Conservation (phyloP, 2,888 invertebrate genomes). For the Calameuta idolon region DNA sequence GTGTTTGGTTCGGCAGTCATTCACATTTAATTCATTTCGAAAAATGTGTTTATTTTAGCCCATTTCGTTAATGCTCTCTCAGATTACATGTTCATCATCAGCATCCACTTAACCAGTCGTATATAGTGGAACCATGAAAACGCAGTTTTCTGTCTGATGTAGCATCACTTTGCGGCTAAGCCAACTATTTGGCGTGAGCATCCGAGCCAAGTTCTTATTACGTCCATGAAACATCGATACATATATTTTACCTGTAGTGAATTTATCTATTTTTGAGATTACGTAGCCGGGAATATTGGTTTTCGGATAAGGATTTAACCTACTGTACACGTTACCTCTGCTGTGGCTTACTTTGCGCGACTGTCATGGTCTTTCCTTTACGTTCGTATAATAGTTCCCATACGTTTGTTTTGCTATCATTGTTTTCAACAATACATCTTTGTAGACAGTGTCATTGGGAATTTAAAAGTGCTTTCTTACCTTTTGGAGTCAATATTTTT, state of each 20-base stretch:
- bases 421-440: neutral
- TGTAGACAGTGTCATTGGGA: neutral
- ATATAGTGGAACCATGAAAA: neutral
- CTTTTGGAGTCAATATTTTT: neutral
- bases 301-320: neutral
- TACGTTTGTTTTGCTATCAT: neutral
- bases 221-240: neutral
- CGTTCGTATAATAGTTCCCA: neutral
- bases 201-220: neutral
- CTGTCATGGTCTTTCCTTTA: neutral
- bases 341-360: neutral
- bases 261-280: neutral
- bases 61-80: neutral
- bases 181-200: conserved; percentile 9
- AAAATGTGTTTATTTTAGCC: neutral
- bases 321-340: neutral
- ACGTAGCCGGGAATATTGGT: neutral
- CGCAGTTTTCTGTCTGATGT: neutral
- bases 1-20: conserved; percentile 9
- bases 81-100: neutral
- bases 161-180: neutral
- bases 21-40: conserved; percentile 14
- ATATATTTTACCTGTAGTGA: neutral
- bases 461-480: neutral
- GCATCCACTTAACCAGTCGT: neutral